These are phyloP conservation scores for Oreochromis grahami DNA, from an alignment of 2,797 vertebrate genomes.

Conservation along the genomic window DNA sequence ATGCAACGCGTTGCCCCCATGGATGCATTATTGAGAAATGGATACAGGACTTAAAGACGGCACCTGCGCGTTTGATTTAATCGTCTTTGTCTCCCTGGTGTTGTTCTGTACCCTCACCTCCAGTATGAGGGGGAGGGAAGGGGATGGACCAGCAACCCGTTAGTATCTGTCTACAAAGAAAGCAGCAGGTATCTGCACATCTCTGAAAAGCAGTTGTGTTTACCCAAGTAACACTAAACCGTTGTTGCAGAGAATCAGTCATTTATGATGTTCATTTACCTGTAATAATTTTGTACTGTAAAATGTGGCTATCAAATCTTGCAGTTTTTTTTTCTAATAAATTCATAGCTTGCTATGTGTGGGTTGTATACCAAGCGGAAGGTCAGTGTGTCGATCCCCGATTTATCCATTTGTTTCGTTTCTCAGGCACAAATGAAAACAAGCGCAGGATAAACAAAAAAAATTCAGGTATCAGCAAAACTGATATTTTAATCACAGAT, in stretches of 20 bases:
- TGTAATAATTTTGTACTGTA: neutral
- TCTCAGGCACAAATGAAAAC: neutral
- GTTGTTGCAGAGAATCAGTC: neutral
- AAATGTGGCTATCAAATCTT: neutral
- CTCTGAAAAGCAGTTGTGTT: neutral
- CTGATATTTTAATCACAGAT: neutral
- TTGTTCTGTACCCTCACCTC: neutral
- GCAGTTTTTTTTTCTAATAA: neutral
- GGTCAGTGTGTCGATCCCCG: neutral
- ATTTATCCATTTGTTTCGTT: neutral
- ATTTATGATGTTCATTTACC: neutral
- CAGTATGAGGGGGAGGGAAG: neutral
- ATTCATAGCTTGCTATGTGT: neutral
- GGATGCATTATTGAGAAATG: neutral
- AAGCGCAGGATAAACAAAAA: neutral
- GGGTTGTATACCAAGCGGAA: neutral
- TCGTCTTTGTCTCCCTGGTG: neutral
- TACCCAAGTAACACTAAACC: neutral
- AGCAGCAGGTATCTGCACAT: neutral
- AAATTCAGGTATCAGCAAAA: neutral
- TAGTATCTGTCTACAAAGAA: neutral
- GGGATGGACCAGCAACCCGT: neutral
- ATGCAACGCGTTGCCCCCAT: neutral
- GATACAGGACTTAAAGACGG: neutral
- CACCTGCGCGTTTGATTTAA: neutral